Base-by-base conservation (phyloP, 2,113 vertebrate genomes). In the Hydrolagus affinis region DNA sequence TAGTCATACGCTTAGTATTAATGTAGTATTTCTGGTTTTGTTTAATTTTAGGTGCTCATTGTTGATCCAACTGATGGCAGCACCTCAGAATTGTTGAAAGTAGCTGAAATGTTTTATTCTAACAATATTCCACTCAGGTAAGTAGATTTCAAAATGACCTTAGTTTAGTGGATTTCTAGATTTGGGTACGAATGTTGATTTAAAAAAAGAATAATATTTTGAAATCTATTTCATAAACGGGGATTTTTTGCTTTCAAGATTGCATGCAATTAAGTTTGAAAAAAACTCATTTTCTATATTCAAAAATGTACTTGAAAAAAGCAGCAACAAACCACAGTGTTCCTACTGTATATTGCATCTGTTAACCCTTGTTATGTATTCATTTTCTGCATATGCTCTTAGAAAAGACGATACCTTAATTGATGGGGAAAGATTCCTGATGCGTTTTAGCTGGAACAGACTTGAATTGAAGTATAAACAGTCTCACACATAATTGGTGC, bases 101-200 rank as follows among this genome's bases (percentile, higher is more conserved):
- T 96, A 76, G 97, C 96, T 70, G 98, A 99, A 92, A 98, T 99
- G 97, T 98, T 99, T 91, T 95, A 97, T 86, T 93, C 94, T 85
- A 99, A 99, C 90, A 96, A 98, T 89, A 97, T 99, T 88, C 98
- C 98, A 0, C 91, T 99, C 87, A 97, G 98, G 96, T 97, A 91
- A 90, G 73, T 0, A 4, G 77, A 74, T 70, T 80, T n/a, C 28
- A 11, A 60, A 83, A 11, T 83, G 59, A 3, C 21, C 73, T 28
- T 83, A 7, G 59, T 64, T 44, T 85, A 9, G 8, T 44, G 28
- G 17, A 1, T 1, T 19, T 85, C 19, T 56, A 44, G 21, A 12
- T 86, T 64, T 64, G 25, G 59, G 57, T n/a, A 62, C 23, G 3
- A 17, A 21, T 73, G 14, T 25, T 23, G 8, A 71, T 56, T 86